Evolutionary conservation across 2,113 vertebrate species (phyloP), one percentile per base, ranked within the genome.

Genomic region (Oxyruncus cristatus): DNA sequence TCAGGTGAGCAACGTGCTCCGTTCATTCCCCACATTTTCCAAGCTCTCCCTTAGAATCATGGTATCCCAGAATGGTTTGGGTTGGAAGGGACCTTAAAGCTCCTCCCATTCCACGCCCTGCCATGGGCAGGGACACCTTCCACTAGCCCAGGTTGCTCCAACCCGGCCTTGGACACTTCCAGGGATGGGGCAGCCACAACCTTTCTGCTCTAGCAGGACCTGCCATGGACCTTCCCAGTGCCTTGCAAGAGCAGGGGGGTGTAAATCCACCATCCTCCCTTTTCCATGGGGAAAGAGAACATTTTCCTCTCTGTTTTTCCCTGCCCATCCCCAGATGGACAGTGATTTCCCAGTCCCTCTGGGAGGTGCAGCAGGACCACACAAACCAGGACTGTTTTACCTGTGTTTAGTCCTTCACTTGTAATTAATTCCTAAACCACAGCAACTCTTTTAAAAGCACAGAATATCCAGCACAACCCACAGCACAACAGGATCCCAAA

Each of bases 271-370:
- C 65, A 9, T 32, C 12, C 15, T 62, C 13, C 30, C 24, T 52
- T 77, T 52, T 32, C 39, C 47, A 5, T 4, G 4, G 21, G 12
- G 47, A 71, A n/a, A 55, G 21, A 39, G 58, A 61, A 30, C 24
- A 4, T 67, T 67, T 55, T 41, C 63, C 33, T 50, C 74, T 23
- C 4, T 2, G 15, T 5, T 42, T 75, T 62, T 47, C 11, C 55
- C 47, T 2, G 2, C 32, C 33, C 17, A 2, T 7, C 12, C 66
- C 19, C 39, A 17, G 33, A 26, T 0, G 5, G 67, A 9, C 1
- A 1, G 28, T 5, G 49, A 32, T 56, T 66, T 12, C 8, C 59
- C 1, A 1, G 4, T 19, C 12, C 10, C 26, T 14, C n/a, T 1
- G 13, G 2, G 30, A 39, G 46, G 6, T 28, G 27, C 66, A 24